Base-by-base conservation (phyloP, 2,888 invertebrate genomes). In the Oscheius sp. region DNA sequence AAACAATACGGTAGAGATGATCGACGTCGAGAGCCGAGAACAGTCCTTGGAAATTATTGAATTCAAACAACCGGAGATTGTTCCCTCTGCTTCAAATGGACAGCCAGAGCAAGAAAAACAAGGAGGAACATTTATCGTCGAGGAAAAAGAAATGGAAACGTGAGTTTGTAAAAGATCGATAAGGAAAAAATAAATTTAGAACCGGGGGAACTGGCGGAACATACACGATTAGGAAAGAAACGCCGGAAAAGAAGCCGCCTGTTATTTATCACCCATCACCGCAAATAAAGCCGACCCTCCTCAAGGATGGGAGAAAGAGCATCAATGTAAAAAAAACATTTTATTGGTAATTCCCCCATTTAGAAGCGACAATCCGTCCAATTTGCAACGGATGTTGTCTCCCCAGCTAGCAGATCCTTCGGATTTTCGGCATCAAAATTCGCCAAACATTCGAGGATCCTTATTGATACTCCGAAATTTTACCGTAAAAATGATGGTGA, bases 281-380 rank as follows among this genome's bases (percentile, higher is more conserved):
- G 3, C 21, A 21, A 55, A 55, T 12, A 7, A 21, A 55, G 21
- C 55, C 25, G 23, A 13, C 55, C 6, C 13, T 55, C 2, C 6
- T 55, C 23, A 55, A 55, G 25, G 55, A 25, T 13, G 23, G 55
- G 2, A 55, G 55, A 23, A 55, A 49, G 35, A 35, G 35, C 9
- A 35, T 35, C 35, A 35, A 35, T 35, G 35, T 35, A 35, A 9
- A 3, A 35, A 9, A 35, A 49, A 21, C 5, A 49, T 21, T 7
- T 7, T 18, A 21, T 18, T 7, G n/a, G 5, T 49, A 49, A 49
- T 35, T 41, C 41, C 2, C 35, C 27, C 59, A 6, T 56, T 56
- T 1, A 61, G 61, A 61, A 61, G 43, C 29, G 61, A 43, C 61
- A 61, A 13, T 61, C 61, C 7, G 61, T 61, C 21, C 61, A 61